Percentiles rank a stretch among this genome's conserved stretches.
phyloP scores from a whole-genome alignment of 2,888 invertebrate genomes.

The Lithophane semibrunnea region DNA sequence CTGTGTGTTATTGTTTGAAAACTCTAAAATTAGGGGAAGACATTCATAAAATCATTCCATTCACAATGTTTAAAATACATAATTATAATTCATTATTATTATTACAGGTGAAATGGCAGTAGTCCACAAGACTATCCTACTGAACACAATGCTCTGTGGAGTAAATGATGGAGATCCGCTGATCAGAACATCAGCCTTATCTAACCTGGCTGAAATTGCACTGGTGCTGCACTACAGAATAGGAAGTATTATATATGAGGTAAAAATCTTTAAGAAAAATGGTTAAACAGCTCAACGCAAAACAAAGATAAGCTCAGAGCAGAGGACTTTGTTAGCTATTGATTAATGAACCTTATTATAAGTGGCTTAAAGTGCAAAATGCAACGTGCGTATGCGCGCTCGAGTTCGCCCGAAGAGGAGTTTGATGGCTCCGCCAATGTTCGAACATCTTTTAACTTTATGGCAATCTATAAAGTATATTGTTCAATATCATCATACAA shows the following conservation, averaged over 20 bases:
- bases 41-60: neutral
- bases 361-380: neutral
- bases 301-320: neutral
- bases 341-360: neutral
- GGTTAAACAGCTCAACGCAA: neutral
- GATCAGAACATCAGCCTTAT: conserved; percentile 95
- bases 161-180: conserved; percentile 93
- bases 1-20: neutral
- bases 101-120: conserved; percentile 93
- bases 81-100: conserved; percentile 11
- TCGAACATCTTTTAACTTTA: neutral
- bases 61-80: neutral
- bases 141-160: conserved; percentile 93
- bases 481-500: neutral
- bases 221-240: conserved; percentile 93
- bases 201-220: conserved; percentile 95
- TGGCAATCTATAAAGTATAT: neutral
- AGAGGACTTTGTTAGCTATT: neutral
- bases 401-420: neutral
- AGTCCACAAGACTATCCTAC: conserved; percentile 92
- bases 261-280: conserved; percentile 70
- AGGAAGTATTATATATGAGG: conserved; percentile 94
- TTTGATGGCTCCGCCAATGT: neutral
- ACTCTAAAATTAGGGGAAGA: neutral
- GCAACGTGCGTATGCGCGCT: neutral